Percentiles rank a stretch among this genome's conserved stretches.
These are phyloP conservation scores for Nasua narica DNA, from an alignment of 2,797 vertebrate genomes.

Conservation along the genomic window DNA sequence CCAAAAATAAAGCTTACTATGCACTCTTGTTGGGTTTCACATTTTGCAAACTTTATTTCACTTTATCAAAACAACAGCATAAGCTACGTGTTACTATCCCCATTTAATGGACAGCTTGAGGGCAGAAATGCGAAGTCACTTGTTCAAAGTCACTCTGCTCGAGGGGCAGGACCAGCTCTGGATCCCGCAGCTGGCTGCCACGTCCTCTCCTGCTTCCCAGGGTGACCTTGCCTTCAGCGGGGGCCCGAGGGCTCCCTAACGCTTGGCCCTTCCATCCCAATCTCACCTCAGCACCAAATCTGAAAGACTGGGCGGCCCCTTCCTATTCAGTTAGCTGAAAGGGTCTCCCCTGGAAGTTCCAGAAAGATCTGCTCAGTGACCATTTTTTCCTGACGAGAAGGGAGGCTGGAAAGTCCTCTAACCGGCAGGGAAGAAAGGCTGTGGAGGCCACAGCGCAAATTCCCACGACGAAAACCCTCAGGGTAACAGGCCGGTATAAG, in stretches of 20 bases:
- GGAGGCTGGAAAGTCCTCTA: background rate
- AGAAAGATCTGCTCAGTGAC: background rate
- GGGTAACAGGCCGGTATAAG: background rate
- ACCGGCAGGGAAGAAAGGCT: background rate
- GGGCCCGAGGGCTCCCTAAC: background rate
- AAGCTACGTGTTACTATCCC: background rate
- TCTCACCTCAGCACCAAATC: background rate
- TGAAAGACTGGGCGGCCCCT: fast-evolving
- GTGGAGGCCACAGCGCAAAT: background rate
- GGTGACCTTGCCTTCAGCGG: background rate
- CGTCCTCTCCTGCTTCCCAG: background rate
- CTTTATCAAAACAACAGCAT: background rate
- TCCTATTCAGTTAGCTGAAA: background rate
- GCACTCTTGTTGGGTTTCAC: background rate
- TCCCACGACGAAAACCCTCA: background rate
- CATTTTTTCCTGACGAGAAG: background rate
- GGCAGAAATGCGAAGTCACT: background rate
- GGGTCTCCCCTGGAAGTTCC: background rate
- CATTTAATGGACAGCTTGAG: background rate
- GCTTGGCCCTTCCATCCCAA: too few species aligned
- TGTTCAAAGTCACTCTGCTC: background rate
- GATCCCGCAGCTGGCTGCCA: too few species aligned
- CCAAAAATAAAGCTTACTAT: background rate
- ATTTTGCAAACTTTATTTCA: background rate
- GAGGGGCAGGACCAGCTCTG: background rate